These are phyloP conservation scores for Drosophila tropicalis DNA, from an alignment of 1,140 invertebrate genomes.

Conservation along the genomic window DNA sequence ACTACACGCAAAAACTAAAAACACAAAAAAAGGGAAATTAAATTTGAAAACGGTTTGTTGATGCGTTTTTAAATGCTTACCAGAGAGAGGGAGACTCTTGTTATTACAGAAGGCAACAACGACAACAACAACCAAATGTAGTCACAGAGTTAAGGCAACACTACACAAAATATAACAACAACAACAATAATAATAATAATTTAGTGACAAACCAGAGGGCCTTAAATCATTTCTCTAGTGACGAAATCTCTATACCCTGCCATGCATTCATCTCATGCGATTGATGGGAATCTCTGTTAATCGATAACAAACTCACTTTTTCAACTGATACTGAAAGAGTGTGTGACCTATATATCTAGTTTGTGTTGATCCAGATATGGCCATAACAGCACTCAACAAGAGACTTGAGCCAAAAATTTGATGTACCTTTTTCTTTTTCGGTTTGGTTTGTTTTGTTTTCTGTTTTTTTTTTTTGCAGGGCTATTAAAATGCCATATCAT, in stretches of 20 bases:
- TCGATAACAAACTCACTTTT: too few relatives aligned
- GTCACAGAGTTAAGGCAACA: neutral
- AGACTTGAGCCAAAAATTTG: neutral
- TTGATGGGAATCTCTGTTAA: too few relatives aligned
- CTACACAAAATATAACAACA: neutral
- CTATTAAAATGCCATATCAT: slow-evolving; percentile 65
- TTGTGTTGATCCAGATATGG: too few relatives aligned
- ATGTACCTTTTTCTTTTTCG: neutral
- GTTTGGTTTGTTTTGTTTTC: neutral
- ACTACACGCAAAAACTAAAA: slow-evolving; percentile 22
- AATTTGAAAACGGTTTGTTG: slow-evolving; percentile 27
- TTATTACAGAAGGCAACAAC: slow-evolving; percentile 25
- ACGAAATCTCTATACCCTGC: neutral
- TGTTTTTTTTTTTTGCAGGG: neutral
- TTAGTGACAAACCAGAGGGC: neutral
- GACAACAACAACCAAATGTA: neutral
- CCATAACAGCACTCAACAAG: slow-evolving; percentile 9
- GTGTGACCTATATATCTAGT: too few relatives aligned
- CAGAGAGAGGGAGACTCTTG: slow-evolving; percentile 22
- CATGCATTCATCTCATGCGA: too few relatives aligned
- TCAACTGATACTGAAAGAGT: too few relatives aligned
- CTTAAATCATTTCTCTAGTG: neutral
- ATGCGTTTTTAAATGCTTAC: slow-evolving; percentile 54
- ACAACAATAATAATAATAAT: neutral
- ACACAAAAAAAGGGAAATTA: slow-evolving; percentile 1